Evolutionary conservation across 2,888 invertebrate genomes (phyloP).

Genomic region (Polietes domitor): DNA sequence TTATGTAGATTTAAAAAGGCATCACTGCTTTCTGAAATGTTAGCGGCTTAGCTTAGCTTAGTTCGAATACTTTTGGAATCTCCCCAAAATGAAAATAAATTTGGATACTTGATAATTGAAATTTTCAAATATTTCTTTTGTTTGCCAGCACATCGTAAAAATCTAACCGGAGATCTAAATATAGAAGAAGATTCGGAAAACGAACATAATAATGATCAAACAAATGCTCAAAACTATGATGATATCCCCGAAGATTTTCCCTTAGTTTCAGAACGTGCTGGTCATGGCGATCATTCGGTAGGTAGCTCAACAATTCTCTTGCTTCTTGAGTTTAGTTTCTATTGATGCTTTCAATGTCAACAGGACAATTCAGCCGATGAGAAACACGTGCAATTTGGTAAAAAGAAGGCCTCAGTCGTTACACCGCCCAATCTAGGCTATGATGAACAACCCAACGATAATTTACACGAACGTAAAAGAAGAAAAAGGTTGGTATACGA

Average conservation of each 20-base stretch:
- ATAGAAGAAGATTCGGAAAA: constrained; percentile 79
- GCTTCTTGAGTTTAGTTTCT: neutral
- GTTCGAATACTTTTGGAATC: no score
- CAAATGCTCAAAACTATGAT: constrained; percentile 79
- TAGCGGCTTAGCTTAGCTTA: no score
- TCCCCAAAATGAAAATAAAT: no score
- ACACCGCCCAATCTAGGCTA: constrained; percentile 77
- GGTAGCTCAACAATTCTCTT: no score
- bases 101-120: no score
- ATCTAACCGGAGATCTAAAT: constrained; percentile 74
- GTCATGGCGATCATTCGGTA: constrained; percentile 80
- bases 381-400: constrained; percentile 82
- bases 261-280: constrained; percentile 81
- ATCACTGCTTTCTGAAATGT: no score
- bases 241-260: constrained; percentile 81
- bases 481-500: constrained; percentile 80
- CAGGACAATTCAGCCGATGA: constrained; percentile 79
- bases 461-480: constrained; percentile 81
- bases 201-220: constrained; percentile 77
- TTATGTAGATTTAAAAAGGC: no score
- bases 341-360: neutral
- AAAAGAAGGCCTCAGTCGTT: constrained; percentile 78
- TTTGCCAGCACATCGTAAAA: constrained; percentile 76
- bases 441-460: constrained; percentile 79
- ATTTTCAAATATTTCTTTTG: neutral